Evolutionary conservation across 2,888 invertebrate genomes (phyloP), one percentile per base, ranked within the genome.

Genomic region (Rugalucina vietnamica): DNA sequence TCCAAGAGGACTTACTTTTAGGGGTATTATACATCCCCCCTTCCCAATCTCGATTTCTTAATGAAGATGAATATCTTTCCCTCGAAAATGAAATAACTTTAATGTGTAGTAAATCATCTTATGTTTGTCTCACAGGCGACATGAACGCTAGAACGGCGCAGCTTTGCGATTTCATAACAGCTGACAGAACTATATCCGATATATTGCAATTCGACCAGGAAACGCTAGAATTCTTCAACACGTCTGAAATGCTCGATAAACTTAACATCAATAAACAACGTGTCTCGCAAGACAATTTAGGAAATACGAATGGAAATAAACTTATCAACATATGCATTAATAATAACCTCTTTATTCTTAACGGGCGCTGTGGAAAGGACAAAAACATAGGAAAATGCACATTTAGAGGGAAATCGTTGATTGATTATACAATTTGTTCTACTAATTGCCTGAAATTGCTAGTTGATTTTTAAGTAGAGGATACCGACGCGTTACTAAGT

Each of bases 291-390:
- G 12, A 54, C 54, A 8, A 54, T n/a, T n/a, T n/a, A n/a, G n/a
- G 21, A 18, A 54, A 54, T 54, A 54, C 14, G 21, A 54, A 54
- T n/a, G 54, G 54, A n/a, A 18, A 54, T 54, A 54, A 54, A n/a
- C 54, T 54, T n/a, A 54, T 54, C 21, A n/a, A 54, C 14, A 54
- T 54, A n/a, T 54, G 54, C 54, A 54, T 54, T 54, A 54, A 54
- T 54, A 54, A 54, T n/a, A 54, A 54, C 54, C n/a, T 54, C 14
- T 54, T 54, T 54, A 54, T 54, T n/a, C 54, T 54, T n/a, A 54
- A 54, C n/a, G 54, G 54, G 54, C 54, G 54, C n/a, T 54, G n/a
- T 54, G 54, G 54, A 18, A 54, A 54, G n/a, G 54, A 54, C n/a
- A 54, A n/a, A n/a, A 54, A 18, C n/a, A n/a, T n/a, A n/a, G 54